Evolutionary conservation across 2,888 invertebrate species (phyloP).

Genomic region (Macrosiphum euphorbiae): DNA sequence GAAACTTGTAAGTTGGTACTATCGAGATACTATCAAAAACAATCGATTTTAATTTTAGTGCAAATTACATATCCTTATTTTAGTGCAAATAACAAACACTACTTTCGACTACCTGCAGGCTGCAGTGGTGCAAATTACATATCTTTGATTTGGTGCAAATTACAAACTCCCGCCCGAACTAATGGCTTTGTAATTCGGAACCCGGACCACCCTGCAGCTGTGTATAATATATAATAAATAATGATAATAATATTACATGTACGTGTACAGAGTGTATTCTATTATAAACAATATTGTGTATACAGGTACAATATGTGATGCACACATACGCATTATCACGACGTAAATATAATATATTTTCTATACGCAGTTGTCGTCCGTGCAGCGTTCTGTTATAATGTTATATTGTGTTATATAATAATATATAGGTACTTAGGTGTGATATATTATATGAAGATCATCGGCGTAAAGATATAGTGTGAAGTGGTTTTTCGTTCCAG

Average conservation of each 20-base stretch:
- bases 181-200: neutral
- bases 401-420: neutral
- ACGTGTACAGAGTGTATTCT: neutral
- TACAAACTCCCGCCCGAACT: no score
- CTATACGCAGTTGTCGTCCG: neutral
- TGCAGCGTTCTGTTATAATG: neutral
- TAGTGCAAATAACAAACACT: no score
- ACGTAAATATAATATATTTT: neutral
- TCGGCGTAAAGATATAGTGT: neutral
- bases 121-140: no score
- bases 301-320: neutral
- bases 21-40: no score
- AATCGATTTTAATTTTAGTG: no score
- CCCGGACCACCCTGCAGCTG: neutral
- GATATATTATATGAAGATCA: neutral
- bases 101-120: no score
- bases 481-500: constrained; percentile 17
- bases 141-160: no score
- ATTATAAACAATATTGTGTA: neutral
- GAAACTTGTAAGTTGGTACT: no score
- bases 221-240: neutral
- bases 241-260: neutral
- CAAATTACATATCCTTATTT: no score
- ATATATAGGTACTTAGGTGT: neutral
- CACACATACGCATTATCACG: neutral